Percentiles rank a stretch among this genome's conserved stretches.
Conservation (phyloP, 2,113 vertebrate species). For the Oncorhynchus kisutch region DNA sequence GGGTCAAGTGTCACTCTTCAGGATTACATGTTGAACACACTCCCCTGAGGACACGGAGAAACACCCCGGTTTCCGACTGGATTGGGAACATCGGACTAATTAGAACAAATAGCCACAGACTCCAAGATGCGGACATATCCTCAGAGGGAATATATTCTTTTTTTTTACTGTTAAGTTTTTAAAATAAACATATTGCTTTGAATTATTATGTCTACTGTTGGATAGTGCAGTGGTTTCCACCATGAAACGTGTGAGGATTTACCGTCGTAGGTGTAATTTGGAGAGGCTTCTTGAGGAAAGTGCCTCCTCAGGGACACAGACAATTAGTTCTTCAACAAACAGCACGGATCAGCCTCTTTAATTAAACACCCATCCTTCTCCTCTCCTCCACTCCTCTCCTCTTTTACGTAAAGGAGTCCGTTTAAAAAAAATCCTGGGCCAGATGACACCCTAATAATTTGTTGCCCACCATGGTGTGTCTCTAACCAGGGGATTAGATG, state of each 20-base stretch:
- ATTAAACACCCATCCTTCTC: slow-evolving; percentile 69
- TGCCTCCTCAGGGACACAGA: slow-evolving; percentile 69
- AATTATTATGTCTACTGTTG: slow-evolving; percentile 49
- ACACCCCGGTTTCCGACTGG: slow-evolving; percentile 52
- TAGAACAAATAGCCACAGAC: slow-evolving; percentile 56
- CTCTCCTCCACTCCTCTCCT: slow-evolving; percentile 21
- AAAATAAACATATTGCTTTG: slow-evolving; percentile 53
- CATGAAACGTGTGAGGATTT: slow-evolving; percentile 53
- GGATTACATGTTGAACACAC: slow-evolving; percentile 66
- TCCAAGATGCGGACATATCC: slow-evolving; percentile 29
- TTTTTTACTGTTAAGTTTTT: slow-evolving; percentile 37
- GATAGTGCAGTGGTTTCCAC: slow-evolving; percentile 41
- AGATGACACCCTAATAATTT: slow-evolving; percentile 77
- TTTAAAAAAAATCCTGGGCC: slow-evolving; percentile 51
- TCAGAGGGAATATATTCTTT: slow-evolving; percentile 6
- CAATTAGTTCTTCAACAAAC: slow-evolving; percentile 78
- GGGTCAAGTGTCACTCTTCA: slow-evolving; percentile 61
- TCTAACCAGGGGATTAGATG: slow-evolving; percentile 76
- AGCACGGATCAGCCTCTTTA: slow-evolving; percentile 74
- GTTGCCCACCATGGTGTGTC: slow-evolving; percentile 66
- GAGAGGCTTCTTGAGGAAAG: slow-evolving; percentile 64
- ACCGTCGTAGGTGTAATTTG: slow-evolving; percentile 66
- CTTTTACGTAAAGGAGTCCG: slow-evolving; percentile 38
- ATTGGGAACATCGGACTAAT: slow-evolving; percentile 63
- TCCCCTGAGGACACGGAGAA: slow-evolving; percentile 48